Conservation (phyloP, 92 coral and sea anemone species). For the Muricea muricata region DNA sequence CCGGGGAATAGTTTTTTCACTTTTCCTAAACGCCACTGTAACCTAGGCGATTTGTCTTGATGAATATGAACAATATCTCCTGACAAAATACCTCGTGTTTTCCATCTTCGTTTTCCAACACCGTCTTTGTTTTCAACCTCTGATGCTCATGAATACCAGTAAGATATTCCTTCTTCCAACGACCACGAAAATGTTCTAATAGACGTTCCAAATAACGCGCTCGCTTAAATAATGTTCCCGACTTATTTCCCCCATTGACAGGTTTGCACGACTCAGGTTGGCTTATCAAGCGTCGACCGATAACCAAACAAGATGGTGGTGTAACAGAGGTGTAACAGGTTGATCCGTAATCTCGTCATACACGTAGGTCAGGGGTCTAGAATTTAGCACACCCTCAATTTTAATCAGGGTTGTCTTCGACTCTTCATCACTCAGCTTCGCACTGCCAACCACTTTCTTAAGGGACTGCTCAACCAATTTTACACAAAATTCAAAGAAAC, state of each 20-base stretch:
- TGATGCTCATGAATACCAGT: slow-evolving; percentile 18
- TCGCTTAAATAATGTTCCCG: neutral
- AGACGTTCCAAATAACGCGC: too few species aligned
- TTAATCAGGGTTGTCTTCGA: too few species aligned
- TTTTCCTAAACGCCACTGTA: slow-evolving; percentile 8
- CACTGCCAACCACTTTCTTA: neutral
- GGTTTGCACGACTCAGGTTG: neutral
- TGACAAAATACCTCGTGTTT: neutral
- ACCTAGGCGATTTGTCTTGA: slow-evolving; percentile 7
- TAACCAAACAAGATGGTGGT: slow-evolving; percentile 15
- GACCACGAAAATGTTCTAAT: slow-evolving; percentile 20
- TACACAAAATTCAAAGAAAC: too few species aligned
- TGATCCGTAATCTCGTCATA: neutral
- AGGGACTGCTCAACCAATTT: too few species aligned
- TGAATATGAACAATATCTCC: slow-evolving; percentile 15
- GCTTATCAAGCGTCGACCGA: neutral
- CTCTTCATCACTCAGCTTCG: neutral
- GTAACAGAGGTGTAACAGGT: neutral
- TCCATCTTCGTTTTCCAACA: too few species aligned
- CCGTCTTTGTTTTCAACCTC: neutral
- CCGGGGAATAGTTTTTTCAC: slow-evolving; percentile 4
- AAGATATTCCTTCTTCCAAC: slow-evolving; percentile 12
- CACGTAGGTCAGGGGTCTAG: neutral
- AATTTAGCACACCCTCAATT: too few species aligned
- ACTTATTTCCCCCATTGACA: too few species aligned